These are phyloP conservation scores for Misgurnus mizolepis DNA, from an alignment of 2,113 vertebrate genomes.

Conservation along the genomic window DNA sequence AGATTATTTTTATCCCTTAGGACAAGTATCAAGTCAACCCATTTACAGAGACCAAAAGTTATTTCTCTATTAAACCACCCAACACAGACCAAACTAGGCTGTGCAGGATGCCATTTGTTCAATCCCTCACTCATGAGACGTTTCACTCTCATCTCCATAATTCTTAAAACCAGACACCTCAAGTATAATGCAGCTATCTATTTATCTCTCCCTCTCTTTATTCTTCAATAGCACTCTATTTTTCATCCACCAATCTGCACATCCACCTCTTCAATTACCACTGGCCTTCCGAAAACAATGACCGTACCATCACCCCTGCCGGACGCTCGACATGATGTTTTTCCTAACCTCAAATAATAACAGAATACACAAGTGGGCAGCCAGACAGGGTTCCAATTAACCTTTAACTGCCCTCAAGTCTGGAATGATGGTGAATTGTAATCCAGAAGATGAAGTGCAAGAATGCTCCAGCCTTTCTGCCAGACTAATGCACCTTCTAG, in stretches of 20 bases:
- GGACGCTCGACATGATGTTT: slow-evolving; percentile 17
- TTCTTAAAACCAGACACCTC: slow-evolving; percentile 32
- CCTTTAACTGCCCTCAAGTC: slow-evolving; percentile 33
- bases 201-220: slow-evolving; percentile 1
- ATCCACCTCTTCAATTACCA: slow-evolving; percentile 41
- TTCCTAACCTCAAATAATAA: slow-evolving; percentile 50
- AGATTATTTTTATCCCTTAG: background rate
- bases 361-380: slow-evolving; percentile 25
- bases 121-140: background rate
- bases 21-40: background rate
- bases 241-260: slow-evolving; percentile 25
- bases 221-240: background rate
- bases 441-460: slow-evolving; percentile 15
- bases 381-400: slow-evolving; percentile 37
- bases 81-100: background rate
- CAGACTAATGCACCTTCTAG: slow-evolving; percentile 23
- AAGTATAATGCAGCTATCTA: background rate
- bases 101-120: background rate
- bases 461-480: background rate
- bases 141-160: slow-evolving; percentile 31
- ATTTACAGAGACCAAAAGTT: background rate
- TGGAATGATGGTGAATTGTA: slow-evolving; percentile 27
- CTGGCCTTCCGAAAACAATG: slow-evolving; percentile 28
- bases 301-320: slow-evolving; percentile 19
- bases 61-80: background rate